Base-by-base conservation (phyloP, 2,888 invertebrate species). In the Calephelis perditalis region DNA sequence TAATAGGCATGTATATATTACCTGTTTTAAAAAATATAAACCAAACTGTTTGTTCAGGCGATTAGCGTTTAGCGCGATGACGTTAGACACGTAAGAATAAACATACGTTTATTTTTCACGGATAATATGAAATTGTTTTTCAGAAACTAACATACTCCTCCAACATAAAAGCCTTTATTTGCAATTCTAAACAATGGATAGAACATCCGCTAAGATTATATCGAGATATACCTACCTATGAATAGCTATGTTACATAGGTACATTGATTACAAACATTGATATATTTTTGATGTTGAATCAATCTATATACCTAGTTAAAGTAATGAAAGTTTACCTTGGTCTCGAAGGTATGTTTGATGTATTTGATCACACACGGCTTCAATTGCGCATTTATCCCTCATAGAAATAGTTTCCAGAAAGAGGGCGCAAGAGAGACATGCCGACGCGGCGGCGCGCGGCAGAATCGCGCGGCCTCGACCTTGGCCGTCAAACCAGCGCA, bases 401-500 rank as follows among this genome's bases (percentile, higher is more conserved):
- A 72, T 66, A 65, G 73, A 77, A 75, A 74, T 73, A 71, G 73
- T 79, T 82, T 79, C 75, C 76, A 81, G 76, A 81, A 79, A 77
- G 79, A 81, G 78, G 79, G 78, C 78, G 74, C 77, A 70, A 75
- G 78, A 80, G 75, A 78, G 76, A 84, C 87, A 79, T 76, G 80
- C 82, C 83, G 79, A 79, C 77, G 83, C 87, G 86, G 79, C 86
- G 86, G 88, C 82, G 86, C 86, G 87, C 87, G 86, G 86, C 81
- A 69, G 87, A 88, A 82, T 89, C 85, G 85, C 81, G 70, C 71
- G 72, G 71, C 90, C 88, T 89, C 89, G 89, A 89, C 90, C 90
- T 90, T 90, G 90, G 90, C 90, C 90, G 87, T 84, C 89, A 90
- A 89, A 89, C 81, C 73, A 80, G 89, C 90, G 89, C 89, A 88